These are phyloP conservation scores for Portevinia maculata DNA, from an alignment of 2,888 invertebrate species.

Conservation along the genomic window DNA sequence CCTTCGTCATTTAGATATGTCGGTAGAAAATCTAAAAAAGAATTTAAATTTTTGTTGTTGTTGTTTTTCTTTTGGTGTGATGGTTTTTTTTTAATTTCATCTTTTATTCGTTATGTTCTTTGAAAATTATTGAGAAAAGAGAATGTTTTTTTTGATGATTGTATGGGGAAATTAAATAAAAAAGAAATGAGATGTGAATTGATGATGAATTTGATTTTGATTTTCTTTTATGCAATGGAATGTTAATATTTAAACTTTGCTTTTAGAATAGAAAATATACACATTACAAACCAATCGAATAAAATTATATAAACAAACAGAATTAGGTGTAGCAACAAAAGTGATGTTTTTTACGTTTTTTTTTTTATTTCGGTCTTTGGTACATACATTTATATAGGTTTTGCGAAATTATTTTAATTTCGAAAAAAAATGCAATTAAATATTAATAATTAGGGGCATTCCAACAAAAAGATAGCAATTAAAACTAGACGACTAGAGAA, in stretches of 20 bases:
- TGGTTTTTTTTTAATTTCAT: constrained; percentile 25
- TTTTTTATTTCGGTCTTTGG: constrained; percentile 5
- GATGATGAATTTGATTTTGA: constrained; percentile 36
- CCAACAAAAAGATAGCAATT: constrained; percentile 60
- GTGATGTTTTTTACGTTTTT: constrained; percentile 28
- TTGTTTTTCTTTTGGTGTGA: constrained; percentile 44
- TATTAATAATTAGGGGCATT: constrained; percentile 60
- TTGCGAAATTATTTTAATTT: constrained; percentile 47
- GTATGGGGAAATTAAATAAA: constrained; percentile 20
- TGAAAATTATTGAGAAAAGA: constrained; percentile 53
- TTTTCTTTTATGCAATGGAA: constrained; percentile 39
- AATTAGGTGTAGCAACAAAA: constrained; percentile 56
- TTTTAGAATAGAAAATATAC: constrained; percentile 71
- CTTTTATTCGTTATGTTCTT: constrained; percentile 35
- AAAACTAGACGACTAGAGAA: constrained; percentile 72
- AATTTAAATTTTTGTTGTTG: constrained; percentile 58
- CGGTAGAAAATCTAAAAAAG: constrained; percentile 66
- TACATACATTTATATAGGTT: constrained; percentile 30
- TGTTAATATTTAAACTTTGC: constrained; percentile 36
- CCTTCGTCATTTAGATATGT: constrained; percentile 59
- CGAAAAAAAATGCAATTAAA: constrained; percentile 51
- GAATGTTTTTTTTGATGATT: background rate
- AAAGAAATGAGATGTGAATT: constrained; percentile 36
- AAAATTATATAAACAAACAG: constrained; percentile 65
- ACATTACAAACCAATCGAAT: constrained; percentile 70